Percentiles rank a stretch among this genome's conserved stretches.
Conservation (phyloP, 2,113 vertebrate genomes). For the Albula glossodonta region DNA sequence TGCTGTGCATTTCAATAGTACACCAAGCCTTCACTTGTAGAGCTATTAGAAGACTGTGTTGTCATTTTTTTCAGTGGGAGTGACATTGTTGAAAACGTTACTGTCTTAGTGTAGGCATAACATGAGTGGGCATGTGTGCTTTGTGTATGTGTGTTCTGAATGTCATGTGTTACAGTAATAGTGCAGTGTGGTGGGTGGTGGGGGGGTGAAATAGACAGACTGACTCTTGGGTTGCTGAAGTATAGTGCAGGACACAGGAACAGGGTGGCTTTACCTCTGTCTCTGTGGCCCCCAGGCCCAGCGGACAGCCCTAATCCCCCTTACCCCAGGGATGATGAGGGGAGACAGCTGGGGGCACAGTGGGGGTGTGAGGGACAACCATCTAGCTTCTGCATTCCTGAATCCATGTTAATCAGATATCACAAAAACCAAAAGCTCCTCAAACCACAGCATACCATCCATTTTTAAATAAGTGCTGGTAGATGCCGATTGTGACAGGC, state of each 20-base stretch:
- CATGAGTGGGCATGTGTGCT: slow-evolving; percentile 39
- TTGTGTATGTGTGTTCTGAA: background rate
- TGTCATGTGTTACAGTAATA: slow-evolving; percentile 29
- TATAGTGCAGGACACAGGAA: background rate
- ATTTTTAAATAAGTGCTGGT: slow-evolving; percentile 10
- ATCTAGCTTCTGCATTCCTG: slow-evolving; percentile 23
- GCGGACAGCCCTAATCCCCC: slow-evolving; percentile 60
- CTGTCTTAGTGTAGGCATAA: slow-evolving; percentile 7
- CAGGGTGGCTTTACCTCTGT: background rate
- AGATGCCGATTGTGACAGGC: slow-evolving; percentile 18
- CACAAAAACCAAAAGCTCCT: background rate
- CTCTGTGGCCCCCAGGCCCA: slow-evolving; percentile 29
- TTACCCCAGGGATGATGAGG: slow-evolving; percentile 42
- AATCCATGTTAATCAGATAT: slow-evolving; percentile 28
- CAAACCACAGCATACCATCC: slow-evolving; percentile 12
- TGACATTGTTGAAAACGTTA: background rate
- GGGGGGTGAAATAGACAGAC: background rate
- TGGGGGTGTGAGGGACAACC: background rate
- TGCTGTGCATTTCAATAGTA: background rate
- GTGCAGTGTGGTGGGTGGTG: slow-evolving; percentile 41
- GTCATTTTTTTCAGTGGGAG: background rate
- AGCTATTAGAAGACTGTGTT: background rate
- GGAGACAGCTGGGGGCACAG: slow-evolving; percentile 35
- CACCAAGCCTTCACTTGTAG: background rate
- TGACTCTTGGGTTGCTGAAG: slow-evolving; percentile 15